Base-by-base conservation (phyloP, 2,888 invertebrate genomes). In the Drymonia ruficornis region DNA sequence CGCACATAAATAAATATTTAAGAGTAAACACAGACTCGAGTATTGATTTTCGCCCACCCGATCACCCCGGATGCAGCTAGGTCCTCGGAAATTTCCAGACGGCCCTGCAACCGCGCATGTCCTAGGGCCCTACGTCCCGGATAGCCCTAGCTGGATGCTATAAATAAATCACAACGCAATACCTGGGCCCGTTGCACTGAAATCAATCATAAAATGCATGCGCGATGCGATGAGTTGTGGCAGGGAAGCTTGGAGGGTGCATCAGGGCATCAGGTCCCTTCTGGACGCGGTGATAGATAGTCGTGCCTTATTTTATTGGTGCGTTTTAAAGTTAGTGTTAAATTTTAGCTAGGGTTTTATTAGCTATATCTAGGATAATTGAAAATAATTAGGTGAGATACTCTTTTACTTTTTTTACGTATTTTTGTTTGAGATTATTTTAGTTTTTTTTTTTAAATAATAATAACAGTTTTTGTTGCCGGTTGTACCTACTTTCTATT, bases 151-250 rank as follows among this genome's bases (percentile, higher is more conserved):
- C 54, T 55, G 15, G 60, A 28, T 38, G 18, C 55, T 68, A 65
- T 64, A 66, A 69, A 66, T 69, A 65, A 61, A 61, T 61, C 52
- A 56, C 47, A 56, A 46, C 52, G 53, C 50, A 34, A 44, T 57
- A 59, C 65, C 68, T 56, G 46, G 34, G 44, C 44, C 53, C 49
- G 52, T 40, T 63, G 61, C 70, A 77, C 55, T 65, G 65, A 57
- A 72, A 76, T 76, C 78, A 73, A 76, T 76, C 66, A 62, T 63
- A 59, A 51, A 64, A 69, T 76, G 76, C 76, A 73, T 75, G 76
- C 76, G 76, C 76, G 61, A 16, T 61, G 50, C 53, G 50, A 31
- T 34, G 23, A 23, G 23, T 23, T 40, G 45, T 44, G 38, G 16
- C 46, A 42, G 44, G 59, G 52, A 28, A 29, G 36, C 16, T 44